A percentile compares a stretch with the other conserved stretches of the same genome.
Evolutionary conservation across 2,113 vertebrate genomes (phyloP).

Genomic region (Protobothrops flavoviridis): DNA sequence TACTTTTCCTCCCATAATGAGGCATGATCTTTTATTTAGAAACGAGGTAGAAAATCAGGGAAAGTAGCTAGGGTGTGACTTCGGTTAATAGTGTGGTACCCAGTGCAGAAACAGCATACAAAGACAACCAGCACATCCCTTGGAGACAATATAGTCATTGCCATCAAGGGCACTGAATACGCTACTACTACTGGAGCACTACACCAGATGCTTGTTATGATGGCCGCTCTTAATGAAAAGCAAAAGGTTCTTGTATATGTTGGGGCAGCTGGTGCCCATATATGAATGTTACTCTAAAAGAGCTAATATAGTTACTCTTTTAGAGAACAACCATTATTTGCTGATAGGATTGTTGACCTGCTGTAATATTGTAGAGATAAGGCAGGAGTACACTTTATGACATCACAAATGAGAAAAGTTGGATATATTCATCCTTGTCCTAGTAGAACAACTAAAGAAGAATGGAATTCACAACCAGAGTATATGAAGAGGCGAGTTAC

Average conservation of each 20-base stretch:
- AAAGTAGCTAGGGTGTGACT: background rate
- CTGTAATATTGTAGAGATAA: constrained; percentile 39
- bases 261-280: background rate
- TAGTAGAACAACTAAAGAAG: constrained; percentile 14
- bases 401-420: constrained; percentile 20
- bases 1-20: background rate
- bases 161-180: no score
- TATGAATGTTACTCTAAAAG: background rate
- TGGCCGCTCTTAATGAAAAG: background rate
- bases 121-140: no score
- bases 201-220: no score
- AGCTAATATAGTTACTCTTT: background rate
- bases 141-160: no score
- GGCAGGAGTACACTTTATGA: constrained; percentile 39
- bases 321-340: constrained; percentile 16
- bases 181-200: no score
- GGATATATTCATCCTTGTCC: constrained; percentile 30
- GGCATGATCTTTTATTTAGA: background rate
- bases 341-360: constrained; percentile 42
- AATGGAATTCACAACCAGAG: constrained; percentile 41
- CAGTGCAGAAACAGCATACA: no score
- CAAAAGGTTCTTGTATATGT: background rate
- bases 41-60: background rate
- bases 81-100: no score
- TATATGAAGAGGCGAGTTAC: constrained; percentile 24